phyloP scores from a whole-genome alignment of 2,113 vertebrate species.

The Sarotherodon lohbergeri region DNA sequence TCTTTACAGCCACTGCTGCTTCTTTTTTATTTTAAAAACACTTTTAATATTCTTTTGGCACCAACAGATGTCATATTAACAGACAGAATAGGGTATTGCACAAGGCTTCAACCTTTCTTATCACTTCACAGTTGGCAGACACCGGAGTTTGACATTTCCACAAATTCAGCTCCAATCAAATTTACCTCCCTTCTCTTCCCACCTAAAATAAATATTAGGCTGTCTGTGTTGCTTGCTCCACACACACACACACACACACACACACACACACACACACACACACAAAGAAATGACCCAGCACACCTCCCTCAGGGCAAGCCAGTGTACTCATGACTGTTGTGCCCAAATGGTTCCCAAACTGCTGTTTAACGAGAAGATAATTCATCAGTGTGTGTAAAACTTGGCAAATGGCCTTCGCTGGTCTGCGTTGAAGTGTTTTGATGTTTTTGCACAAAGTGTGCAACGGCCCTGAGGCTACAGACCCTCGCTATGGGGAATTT shows the following conservation, averaged over 20 bases:
- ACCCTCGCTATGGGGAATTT: neutral
- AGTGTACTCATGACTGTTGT: neutral
- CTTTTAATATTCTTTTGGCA: slow-evolving; percentile 3
- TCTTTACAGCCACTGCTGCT: neutral
- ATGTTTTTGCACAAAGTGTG: neutral
- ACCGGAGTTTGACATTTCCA: neutral
- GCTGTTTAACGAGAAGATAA: neutral
- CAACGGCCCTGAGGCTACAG: neutral
- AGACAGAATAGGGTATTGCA: neutral
- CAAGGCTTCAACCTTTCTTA: slow-evolving; percentile 10
- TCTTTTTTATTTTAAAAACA: neutral
- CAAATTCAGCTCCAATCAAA: neutral
- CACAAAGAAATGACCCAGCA: neutral
- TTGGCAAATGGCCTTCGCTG: neutral
- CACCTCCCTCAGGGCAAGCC: neutral
- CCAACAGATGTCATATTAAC: neutral
- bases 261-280: neutral
- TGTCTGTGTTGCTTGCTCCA: neutral
- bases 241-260: neutral
- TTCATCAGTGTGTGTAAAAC: neutral
- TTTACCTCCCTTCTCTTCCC: neutral
- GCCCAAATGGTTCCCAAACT: neutral
- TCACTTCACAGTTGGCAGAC: slow-evolving; percentile 33
- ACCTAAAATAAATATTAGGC: slow-evolving; percentile 62
- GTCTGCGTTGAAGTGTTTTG: neutral